Evolutionary conservation across 2,888 invertebrate species (phyloP).

Genomic region (Dynastes hyllus): DNA sequence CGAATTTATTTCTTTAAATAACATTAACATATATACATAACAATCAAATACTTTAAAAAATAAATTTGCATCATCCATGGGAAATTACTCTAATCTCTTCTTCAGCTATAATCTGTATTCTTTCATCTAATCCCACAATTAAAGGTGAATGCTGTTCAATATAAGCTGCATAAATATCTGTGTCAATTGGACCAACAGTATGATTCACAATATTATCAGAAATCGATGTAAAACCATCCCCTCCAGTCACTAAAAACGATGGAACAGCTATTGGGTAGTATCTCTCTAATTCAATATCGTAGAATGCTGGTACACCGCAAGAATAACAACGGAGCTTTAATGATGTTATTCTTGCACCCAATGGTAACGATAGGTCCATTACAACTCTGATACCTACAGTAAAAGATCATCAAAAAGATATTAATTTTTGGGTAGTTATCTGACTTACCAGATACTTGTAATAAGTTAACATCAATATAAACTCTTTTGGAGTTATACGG

Average conservation of each 20-base stretch:
- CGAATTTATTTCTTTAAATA: too few relatives aligned
- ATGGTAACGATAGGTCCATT: conserved; percentile 76
- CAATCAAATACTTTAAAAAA: too few relatives aligned
- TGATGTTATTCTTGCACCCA: conserved; percentile 76
- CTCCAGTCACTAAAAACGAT: conserved; percentile 78
- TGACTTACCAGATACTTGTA: conserved; percentile 74
- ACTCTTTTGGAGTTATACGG: conserved; percentile 61
- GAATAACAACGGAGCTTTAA: conserved; percentile 76
- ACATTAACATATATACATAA: too few relatives aligned
- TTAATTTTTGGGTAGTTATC: neutral
- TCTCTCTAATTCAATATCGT: conserved; percentile 73
- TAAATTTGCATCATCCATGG: too few relatives aligned
- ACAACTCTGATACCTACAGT: conserved; percentile 75
- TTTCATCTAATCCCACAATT: conserved; percentile 73
- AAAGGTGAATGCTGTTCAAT: conserved; percentile 73
- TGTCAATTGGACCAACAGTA: conserved; percentile 72
- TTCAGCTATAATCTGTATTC: conserved; percentile 66
- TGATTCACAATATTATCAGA: conserved; percentile 73
- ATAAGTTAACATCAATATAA: conserved; percentile 71
- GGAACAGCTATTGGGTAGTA: conserved; percentile 77
- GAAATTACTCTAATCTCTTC: neutral
- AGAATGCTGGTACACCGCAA: conserved; percentile 79
- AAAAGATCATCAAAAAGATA: neutral
- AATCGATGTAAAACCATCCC: conserved; percentile 77
- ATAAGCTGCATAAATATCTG: conserved; percentile 74